Percentiles rank a stretch among this genome's conserved stretches.
phyloP scores from a whole-genome alignment of 2,113 vertebrate species.

The Neogale vison region DNA sequence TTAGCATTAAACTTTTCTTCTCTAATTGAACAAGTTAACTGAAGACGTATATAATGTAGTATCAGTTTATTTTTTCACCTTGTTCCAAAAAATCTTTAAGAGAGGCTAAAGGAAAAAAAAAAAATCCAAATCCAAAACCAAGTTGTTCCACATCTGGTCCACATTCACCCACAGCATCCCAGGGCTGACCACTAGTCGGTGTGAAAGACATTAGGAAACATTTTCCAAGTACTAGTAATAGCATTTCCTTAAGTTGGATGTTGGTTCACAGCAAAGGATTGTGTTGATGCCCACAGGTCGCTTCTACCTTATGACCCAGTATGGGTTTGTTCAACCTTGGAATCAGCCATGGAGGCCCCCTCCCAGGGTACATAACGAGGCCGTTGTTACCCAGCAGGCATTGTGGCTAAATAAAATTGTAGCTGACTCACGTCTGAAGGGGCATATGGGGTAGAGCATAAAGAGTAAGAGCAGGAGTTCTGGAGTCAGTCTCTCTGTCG shows the following conservation, averaged over 20 bases:
- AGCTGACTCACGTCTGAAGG: not conserved
- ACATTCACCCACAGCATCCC: not conserved
- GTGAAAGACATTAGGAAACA: not conserved
- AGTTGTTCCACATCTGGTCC: not conserved
- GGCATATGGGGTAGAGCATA: no score
- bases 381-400: not conserved
- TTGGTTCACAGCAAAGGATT: not conserved
- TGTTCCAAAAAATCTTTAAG: conserved; percentile 46
- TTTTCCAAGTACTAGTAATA: not conserved
- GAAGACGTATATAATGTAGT: conserved; percentile 4
- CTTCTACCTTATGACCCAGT: not conserved
- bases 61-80: not conserved
- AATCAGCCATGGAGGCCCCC: not conserved
- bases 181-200: not conserved
- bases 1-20: conserved; percentile 26
- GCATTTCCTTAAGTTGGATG: conserved; percentile 3
- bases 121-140: not conserved
- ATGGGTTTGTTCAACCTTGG: not conserved
- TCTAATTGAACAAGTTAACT: conserved; percentile 27
- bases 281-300: not conserved
- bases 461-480: not conserved
- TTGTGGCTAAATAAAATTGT: not conserved
- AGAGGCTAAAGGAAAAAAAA: not conserved
- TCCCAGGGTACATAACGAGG: not conserved
- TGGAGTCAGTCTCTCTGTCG: not conserved